Base-by-base conservation (phyloP, 92 coral and sea anemone genomes). In the Hydrozoanthus gracilis region DNA sequence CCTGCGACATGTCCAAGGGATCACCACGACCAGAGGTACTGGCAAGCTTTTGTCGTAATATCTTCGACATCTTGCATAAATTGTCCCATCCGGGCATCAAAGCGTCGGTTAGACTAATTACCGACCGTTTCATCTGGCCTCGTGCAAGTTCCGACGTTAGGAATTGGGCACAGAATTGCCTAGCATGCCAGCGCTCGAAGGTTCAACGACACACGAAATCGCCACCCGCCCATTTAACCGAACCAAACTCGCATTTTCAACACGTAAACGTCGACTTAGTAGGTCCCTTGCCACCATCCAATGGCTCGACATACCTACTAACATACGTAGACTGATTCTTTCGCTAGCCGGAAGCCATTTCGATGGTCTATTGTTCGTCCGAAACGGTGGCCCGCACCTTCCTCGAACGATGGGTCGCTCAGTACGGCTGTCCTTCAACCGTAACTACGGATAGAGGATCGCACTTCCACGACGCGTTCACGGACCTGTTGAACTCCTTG, bases 301-400 rank as follows among this genome's bases (percentile, higher is more conserved):
- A 87, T 16, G 88, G 91, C 15, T 83, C 18, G 82, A 74, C 48
- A 12, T 91, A 91, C 77, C 79, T 90, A 45, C 72, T 90, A 74
- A 90, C 90, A 6, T 78, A 78, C 49, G 76, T 86, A 8, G 93
- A 60, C 14, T 16, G 66, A 3, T 60, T n/a, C n/a, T n/a, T n/a
- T n/a, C n/a, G n/a, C n/a, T n/a, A n/a, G 90, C 85, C 90, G 0
- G 93, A 73, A 44, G 93, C 84, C 6, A 87, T 87, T 51, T 90
- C 88, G 3, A 87, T 90, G 84, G 35, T 17, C 61, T 76, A 90
- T 67, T 44, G 73, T 14, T 80, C 90, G 15, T 84, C 92, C 17
- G 83, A 78, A 70, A 47, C 90, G 48, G 83, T 86, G 14, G 83
- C 83, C 2, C 45, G 49, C 14, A 90, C 92, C 56, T 62, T 90